These are phyloP conservation scores for Eurytoma adleriae DNA, from an alignment of 2,888 invertebrate genomes.

Conservation along the genomic window DNA sequence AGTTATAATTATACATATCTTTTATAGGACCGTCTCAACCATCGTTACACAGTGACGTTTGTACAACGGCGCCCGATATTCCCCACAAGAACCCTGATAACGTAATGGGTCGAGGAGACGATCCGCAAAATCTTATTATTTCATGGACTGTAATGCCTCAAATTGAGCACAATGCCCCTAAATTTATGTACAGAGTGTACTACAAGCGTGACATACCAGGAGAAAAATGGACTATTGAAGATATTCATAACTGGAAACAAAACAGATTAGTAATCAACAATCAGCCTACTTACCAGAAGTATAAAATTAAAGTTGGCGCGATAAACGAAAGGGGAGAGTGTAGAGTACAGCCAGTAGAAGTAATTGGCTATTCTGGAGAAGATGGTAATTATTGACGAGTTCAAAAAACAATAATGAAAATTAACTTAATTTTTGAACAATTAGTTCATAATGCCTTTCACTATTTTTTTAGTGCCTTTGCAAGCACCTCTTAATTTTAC, in stretches of 20 bases:
- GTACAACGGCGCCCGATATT: slow-evolving; percentile 90
- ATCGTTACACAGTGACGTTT: slow-evolving; percentile 87
- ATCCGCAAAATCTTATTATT: slow-evolving; percentile 93
- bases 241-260: slow-evolving; percentile 88
- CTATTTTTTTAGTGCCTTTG: slow-evolving; percentile 46
- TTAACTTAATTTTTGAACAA: too few species aligned
- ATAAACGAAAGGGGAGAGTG: slow-evolving; percentile 93
- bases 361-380: slow-evolving; percentile 95
- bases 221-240: slow-evolving; percentile 82
- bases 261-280: slow-evolving; percentile 84
- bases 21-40: slow-evolving; percentile 85
- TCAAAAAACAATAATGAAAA: too few species aligned
- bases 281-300: slow-evolving; percentile 93
- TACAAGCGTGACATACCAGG: slow-evolving; percentile 90
- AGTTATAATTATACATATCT: not conserved
- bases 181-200: slow-evolving; percentile 93
- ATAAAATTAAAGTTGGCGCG: slow-evolving; percentile 93
- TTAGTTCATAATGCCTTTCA: not conserved
- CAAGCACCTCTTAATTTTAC: slow-evolving; percentile 89
- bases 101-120: slow-evolving; percentile 91
- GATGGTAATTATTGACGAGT: slow-evolving; percentile 78
- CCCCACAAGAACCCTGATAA: slow-evolving; percentile 96
- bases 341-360: slow-evolving; percentile 86
- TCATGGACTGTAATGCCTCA: slow-evolving; percentile 97
- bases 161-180: slow-evolving; percentile 97